phyloP scores from a whole-genome alignment of 2,888 invertebrate genomes.

The Melolontha melolontha region DNA sequence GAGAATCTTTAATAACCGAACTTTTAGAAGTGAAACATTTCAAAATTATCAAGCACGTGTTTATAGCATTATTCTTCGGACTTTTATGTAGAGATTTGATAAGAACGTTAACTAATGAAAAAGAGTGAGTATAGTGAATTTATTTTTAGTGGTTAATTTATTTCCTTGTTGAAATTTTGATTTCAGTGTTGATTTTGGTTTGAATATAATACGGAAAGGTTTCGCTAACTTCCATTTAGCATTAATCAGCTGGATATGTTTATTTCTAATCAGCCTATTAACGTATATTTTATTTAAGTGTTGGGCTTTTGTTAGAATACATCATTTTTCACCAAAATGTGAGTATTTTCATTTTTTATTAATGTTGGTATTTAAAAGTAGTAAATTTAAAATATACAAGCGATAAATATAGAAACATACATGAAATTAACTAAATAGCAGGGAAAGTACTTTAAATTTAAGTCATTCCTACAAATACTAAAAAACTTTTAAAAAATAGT shows the following conservation, averaged over 20 bases:
- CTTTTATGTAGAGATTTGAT: slow-evolving; percentile 57
- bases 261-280: slow-evolving; percentile 53
- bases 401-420: too few relatives aligned
- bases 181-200: slow-evolving; percentile 69
- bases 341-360: slow-evolving; percentile 45
- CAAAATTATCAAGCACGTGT: slow-evolving; percentile 86
- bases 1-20: slow-evolving; percentile 86
- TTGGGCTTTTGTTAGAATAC: slow-evolving; percentile 65
- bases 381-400: background rate
- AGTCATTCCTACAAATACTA: too few relatives aligned
- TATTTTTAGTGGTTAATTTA: slow-evolving; percentile 15
- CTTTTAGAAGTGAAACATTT: slow-evolving; percentile 83
- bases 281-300: slow-evolving; percentile 65
- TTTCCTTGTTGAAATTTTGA: slow-evolving; percentile 12
- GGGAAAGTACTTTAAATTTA: too few relatives aligned
- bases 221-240: slow-evolving; percentile 73
- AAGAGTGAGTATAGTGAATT: slow-evolving; percentile 73
- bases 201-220: slow-evolving; percentile 70
- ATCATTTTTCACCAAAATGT: slow-evolving; percentile 61
- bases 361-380: background rate
- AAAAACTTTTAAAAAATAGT: too few relatives aligned
- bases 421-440: too few relatives aligned
- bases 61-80: slow-evolving; percentile 75
- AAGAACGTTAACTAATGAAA: slow-evolving; percentile 79
- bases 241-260: slow-evolving; percentile 40